Base-by-base conservation (phyloP, 2,888 invertebrate genomes). In the Ephialtes manifestator region DNA sequence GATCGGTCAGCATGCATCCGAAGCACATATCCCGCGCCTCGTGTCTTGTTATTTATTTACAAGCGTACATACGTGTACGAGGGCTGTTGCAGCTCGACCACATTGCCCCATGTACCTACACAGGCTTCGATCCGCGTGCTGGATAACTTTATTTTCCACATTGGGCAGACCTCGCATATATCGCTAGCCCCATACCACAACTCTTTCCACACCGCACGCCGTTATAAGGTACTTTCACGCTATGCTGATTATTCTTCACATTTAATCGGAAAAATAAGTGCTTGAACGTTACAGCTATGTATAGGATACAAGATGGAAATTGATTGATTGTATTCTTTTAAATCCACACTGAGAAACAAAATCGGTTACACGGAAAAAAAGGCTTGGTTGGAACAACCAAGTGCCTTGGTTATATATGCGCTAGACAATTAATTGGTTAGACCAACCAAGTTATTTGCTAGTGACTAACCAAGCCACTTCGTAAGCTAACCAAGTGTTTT, bases 1-100 rank as follows among this genome's bases (percentile, higher is more conserved):
- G 90, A 91, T 91, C 89, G 89, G 85, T 79, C 84, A 84, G 75
- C 83, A 65, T 70, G 28, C 46, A 55, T 18, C 35, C 43, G 77
- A 65, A 85, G 86, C 87, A 86, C 87, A 87, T 88, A 89, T 87
- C 85, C 87, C 88, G 85, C 76, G 60, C 31, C 80, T 86, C 76
- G 83, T 83, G 78, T 84, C 88, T 89, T 88, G 88, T 91, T 90
- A 90, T 91, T 91, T 91, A 91, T 91, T 91, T 89, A 91, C 86
- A 82, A 86, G 83, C 78, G 82, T 87, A 86, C 85, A 83, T 88
- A 83, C 82, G 86, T 88, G 86, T 86, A 85, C 83, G 80, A 80
- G 63, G 79, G 76, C 72, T 72, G 77, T 79, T 85, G 68, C 71
- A 67, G 76, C 53, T 76, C 65, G 58, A 39, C 31, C 67, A 81